phyloP scores from a whole-genome alignment of 1,140 invertebrate genomes.

The Achroia grisella region DNA sequence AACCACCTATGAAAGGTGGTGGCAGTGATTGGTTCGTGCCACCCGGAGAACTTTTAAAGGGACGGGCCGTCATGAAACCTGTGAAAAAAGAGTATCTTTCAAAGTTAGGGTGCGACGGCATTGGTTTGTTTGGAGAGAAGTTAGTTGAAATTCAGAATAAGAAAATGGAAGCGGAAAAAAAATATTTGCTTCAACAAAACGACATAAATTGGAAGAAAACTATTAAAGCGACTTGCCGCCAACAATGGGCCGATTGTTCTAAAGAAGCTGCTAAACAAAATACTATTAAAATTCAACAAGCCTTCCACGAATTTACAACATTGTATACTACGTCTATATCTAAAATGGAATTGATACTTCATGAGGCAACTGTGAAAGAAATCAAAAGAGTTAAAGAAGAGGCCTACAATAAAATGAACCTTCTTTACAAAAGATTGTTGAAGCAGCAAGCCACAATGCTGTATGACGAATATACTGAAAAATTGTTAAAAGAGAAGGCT shows the following conservation, averaged over 20 bases:
- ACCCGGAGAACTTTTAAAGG: slow-evolving; percentile 37
- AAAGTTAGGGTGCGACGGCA: slow-evolving; percentile 39
- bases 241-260: slow-evolving; percentile 28
- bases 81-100: slow-evolving; percentile 31
- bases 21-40: slow-evolving; percentile 51
- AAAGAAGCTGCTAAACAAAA: slow-evolving; percentile 29
- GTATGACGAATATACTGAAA: slow-evolving; percentile 35
- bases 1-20: slow-evolving; percentile 50
- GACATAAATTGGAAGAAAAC: slow-evolving; percentile 39
- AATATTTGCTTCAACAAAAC: slow-evolving; percentile 24
- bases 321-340: slow-evolving; percentile 40
- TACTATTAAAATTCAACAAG: slow-evolving; percentile 36
- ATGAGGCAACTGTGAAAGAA: slow-evolving; percentile 32
- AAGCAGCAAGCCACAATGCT: slow-evolving; percentile 43
- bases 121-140: slow-evolving; percentile 31
- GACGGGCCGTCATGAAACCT: slow-evolving; percentile 42
- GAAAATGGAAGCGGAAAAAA: slow-evolving; percentile 35
- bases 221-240: slow-evolving; percentile 20
- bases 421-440: slow-evolving; percentile 25
- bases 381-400: slow-evolving; percentile 33
- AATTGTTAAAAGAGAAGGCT: slow-evolving; percentile 31
- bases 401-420: slow-evolving; percentile 29
- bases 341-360: slow-evolving; percentile 41
- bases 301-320: slow-evolving; percentile 39
- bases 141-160: slow-evolving; percentile 28